Evolutionary conservation across 2,888 invertebrate species (phyloP).

Genomic region (Drosophila paranaensis): DNA sequence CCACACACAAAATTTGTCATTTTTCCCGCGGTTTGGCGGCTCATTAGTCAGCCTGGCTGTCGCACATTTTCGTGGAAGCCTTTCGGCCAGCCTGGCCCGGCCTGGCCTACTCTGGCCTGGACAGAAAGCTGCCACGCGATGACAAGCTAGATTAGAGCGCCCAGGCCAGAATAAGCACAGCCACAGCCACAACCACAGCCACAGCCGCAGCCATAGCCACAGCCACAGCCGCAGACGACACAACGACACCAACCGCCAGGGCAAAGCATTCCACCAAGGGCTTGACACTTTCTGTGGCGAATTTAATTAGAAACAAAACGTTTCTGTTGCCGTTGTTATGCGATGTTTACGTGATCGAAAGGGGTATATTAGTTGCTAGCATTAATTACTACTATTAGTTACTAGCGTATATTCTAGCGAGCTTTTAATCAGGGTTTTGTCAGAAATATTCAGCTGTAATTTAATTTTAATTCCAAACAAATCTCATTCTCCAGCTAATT

Average conservation of each 20-base stretch:
- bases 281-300: slow-evolving; percentile 77
- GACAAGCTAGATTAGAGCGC: slow-evolving; percentile 69
- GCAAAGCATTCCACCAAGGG: slow-evolving; percentile 57
- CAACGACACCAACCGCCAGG: slow-evolving; percentile 38
- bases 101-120: slow-evolving; percentile 39
- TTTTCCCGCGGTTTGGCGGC: slow-evolving; percentile 80
- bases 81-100: slow-evolving; percentile 25
- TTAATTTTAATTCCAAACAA: too few species aligned
- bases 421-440: too few species aligned
- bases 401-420: too few species aligned
- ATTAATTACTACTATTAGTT: too few species aligned
- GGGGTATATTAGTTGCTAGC: background rate
- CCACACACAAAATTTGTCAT: slow-evolving; percentile 73
- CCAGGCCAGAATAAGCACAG: slow-evolving; percentile 22
- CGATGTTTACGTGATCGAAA: background rate
- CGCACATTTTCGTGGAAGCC: slow-evolving; percentile 78
- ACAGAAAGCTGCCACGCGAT: slow-evolving; percentile 79
- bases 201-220: background rate
- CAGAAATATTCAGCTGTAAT: too few species aligned
- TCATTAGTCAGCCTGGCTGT: slow-evolving; percentile 73
- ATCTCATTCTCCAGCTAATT: too few species aligned
- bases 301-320: slow-evolving; percentile 73
- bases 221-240: slow-evolving; percentile 13
- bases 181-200: background rate
- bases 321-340: slow-evolving; percentile 24